phyloP scores from a whole-genome alignment of 2,888 invertebrate genomes.

The Leucania comma region DNA sequence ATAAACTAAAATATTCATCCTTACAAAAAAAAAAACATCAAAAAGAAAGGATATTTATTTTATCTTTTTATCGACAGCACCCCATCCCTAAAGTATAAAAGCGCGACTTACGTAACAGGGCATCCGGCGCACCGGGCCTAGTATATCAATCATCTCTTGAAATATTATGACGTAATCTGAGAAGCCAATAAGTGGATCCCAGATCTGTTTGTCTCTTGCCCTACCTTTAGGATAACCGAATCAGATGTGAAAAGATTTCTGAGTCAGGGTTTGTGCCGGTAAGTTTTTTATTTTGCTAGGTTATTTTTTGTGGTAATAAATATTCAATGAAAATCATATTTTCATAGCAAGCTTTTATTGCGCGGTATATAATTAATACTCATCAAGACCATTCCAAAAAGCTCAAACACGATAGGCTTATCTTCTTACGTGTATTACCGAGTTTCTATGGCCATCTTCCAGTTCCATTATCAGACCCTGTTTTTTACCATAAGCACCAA shows the following conservation, averaged over 20 bases:
- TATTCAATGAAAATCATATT: too few relatives aligned
- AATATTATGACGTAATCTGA: constrained; percentile 72
- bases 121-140: constrained; percentile 30
- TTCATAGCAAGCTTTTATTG: too few relatives aligned
- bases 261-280: constrained; percentile 7
- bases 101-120: constrained; percentile 59
- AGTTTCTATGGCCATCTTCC: too few relatives aligned
- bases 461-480: too few relatives aligned
- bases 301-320: not conserved
- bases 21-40: not conserved
- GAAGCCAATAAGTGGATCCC: constrained; percentile 73
- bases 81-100: constrained; percentile 41
- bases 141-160: constrained; percentile 71
- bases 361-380: too few relatives aligned
- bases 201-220: constrained; percentile 64
- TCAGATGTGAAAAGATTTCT: constrained; percentile 28
- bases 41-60: not conserved
- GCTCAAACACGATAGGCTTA: too few relatives aligned
- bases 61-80: constrained; percentile 45
- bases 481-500: too few relatives aligned
- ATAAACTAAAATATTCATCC: too few relatives aligned
- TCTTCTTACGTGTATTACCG: too few relatives aligned
- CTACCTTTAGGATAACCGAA: constrained; percentile 29
- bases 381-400: too few relatives aligned
- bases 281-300: constrained; percentile 7